Percentiles rank a stretch among this genome's conserved stretches.
Conservation (phyloP, 2,797 vertebrate species). For the Cryptoblepharus egeriae region DNA sequence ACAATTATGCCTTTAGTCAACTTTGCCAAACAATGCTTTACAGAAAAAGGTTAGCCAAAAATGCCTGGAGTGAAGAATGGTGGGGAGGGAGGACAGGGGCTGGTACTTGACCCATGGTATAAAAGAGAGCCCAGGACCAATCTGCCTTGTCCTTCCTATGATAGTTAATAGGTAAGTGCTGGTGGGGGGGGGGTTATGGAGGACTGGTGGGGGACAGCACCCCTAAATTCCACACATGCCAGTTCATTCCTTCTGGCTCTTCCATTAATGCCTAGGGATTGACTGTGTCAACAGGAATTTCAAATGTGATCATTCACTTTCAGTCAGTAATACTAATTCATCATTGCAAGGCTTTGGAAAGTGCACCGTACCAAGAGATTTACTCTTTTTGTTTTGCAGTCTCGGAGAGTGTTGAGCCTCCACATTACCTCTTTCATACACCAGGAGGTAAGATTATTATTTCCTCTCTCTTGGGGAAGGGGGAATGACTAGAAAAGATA, state of each 20-base stretch:
- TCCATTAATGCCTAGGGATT: background rate
- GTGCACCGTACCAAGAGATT: conserved; percentile 40
- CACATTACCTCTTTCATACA: conserved; percentile 40
- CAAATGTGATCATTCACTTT: conserved; percentile 42
- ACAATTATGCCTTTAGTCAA: conserved; percentile 76
- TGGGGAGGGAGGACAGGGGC: conserved; percentile 79
- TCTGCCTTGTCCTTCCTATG: conserved; percentile 71
- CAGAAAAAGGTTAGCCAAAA: conserved; percentile 74
- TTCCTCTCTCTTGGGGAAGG: conserved; percentile 36
- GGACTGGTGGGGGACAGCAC: conserved; percentile 25
- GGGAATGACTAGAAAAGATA: conserved; percentile 29
- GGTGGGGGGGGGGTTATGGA: conserved; percentile 19
- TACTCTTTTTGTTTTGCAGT: conserved; percentile 63
- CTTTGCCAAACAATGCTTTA: conserved; percentile 79
- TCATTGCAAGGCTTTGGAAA: conserved; percentile 20
- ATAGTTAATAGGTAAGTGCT: conserved; percentile 77
- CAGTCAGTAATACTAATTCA: conserved; percentile 1
- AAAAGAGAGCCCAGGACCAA: conserved; percentile 67
- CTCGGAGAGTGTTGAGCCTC: conserved; percentile 44
- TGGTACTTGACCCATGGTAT: conserved; percentile 63
- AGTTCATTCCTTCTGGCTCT: conserved; percentile 20
- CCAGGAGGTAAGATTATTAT: conserved; percentile 70
- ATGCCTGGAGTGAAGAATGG: conserved; percentile 82
- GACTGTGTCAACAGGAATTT: conserved; percentile 24
- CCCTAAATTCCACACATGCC: conserved; percentile 17